Evolutionary conservation across 1,140 invertebrate species (phyloP).

Genomic region (Panagrolaimus sp.): DNA sequence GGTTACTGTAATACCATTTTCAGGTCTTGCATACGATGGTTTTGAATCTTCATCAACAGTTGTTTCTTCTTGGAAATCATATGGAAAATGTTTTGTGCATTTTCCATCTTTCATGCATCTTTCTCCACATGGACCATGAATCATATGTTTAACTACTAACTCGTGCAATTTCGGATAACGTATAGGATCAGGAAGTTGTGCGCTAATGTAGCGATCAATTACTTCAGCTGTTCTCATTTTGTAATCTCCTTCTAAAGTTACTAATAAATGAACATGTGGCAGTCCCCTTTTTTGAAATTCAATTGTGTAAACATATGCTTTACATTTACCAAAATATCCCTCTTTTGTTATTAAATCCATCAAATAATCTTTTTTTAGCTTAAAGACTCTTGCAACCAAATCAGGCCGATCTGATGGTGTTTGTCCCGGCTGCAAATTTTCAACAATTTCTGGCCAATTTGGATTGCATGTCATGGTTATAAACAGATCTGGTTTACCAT

Average conservation of each 20-base stretch:
- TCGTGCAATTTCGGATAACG: too few relatives aligned
- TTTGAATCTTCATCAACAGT: slow-evolving; percentile 20
- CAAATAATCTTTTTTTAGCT: slow-evolving; percentile 60
- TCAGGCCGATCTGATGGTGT: slow-evolving; percentile 58
- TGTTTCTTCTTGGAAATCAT: slow-evolving; percentile 26
- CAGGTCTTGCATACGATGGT: slow-evolving; percentile 29
- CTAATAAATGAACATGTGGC: slow-evolving; percentile 62
- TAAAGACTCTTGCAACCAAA: slow-evolving; percentile 61
- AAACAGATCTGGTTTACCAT: slow-evolving; percentile 60
- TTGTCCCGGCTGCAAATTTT: slow-evolving; percentile 49
- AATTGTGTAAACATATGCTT: slow-evolving; percentile 49
- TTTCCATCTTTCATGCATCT: slow-evolving; percentile 43
- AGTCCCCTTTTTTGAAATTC: slow-evolving; percentile 64
- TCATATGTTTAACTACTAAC: too few relatives aligned
- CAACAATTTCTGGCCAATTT: slow-evolving; percentile 61
- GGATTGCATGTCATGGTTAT: slow-evolving; percentile 63
- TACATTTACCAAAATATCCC: slow-evolving; percentile 41
- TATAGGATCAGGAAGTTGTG: slow-evolving; percentile 62
- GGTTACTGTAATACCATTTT: slow-evolving; percentile 18
- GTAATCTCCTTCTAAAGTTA: slow-evolving; percentile 39
- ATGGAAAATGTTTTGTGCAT: slow-evolving; percentile 40
- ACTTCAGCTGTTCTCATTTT: slow-evolving; percentile 51
- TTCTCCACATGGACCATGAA: slow-evolving; percentile 2
- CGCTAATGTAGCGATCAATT: slow-evolving; percentile 62
- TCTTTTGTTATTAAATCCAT: slow-evolving; percentile 56